Conservation (phyloP, 2,888 invertebrate species). For the Labia minor region DNA sequence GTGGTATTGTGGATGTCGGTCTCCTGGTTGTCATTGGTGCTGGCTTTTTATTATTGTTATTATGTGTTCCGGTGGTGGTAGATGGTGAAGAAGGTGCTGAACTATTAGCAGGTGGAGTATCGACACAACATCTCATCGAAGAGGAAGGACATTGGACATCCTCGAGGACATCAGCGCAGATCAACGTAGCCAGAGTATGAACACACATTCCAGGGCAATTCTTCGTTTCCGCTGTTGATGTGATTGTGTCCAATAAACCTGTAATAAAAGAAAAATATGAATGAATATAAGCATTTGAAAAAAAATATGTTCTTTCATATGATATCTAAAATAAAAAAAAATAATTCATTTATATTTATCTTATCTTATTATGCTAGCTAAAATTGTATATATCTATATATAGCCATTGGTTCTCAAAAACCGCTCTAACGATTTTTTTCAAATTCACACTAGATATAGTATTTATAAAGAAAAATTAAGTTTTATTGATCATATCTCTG, state of each 20-base stretch:
- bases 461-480: too few relatives aligned
- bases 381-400: too few relatives aligned
- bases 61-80: conserved; percentile 28
- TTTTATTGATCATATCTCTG: too few relatives aligned
- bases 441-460: too few relatives aligned
- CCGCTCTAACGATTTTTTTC: too few relatives aligned
- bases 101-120: conserved; percentile 46
- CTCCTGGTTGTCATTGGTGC: conserved; percentile 28
- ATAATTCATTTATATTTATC: too few relatives aligned
- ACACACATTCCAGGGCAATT: conserved; percentile 85
- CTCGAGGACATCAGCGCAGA: conserved; percentile 75
- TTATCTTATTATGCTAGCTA: too few relatives aligned
- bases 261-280: conserved; percentile 28
- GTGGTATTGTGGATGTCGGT: conserved; percentile 45
- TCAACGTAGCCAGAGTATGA: conserved; percentile 71
- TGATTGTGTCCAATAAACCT: conserved; percentile 76
- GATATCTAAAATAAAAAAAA: too few relatives aligned
- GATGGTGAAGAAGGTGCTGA: conserved; percentile 20
- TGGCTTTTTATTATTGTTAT: conserved; percentile 30
- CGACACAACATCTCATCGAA: conserved; percentile 76
- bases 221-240: conserved; percentile 71
- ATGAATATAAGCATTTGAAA: background rate
- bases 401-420: too few relatives aligned
- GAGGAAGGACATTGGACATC: conserved; percentile 68
- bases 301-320: background rate